Percentiles rank a stretch among this genome's conserved stretches.
These are phyloP conservation scores for Cercopithecus mona DNA, from an alignment of 2,113 vertebrate genomes.

Conservation along the genomic window DNA sequence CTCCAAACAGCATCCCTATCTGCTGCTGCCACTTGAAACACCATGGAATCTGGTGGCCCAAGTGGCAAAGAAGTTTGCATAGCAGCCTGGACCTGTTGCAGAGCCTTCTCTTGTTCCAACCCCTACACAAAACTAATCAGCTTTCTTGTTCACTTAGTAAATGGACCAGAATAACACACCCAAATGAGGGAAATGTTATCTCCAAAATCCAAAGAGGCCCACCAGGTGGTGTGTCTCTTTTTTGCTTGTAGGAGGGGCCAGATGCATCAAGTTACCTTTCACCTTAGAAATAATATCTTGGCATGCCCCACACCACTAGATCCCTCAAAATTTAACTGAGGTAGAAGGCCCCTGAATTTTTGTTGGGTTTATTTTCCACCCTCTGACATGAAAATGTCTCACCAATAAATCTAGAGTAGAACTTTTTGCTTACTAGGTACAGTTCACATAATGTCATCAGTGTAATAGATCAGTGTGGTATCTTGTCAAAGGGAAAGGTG, in stretches of 20 bases:
- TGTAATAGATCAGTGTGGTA: background rate
- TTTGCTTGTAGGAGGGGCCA: background rate
- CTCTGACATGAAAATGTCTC: background rate
- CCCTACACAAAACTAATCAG: background rate
- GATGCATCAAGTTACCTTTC: background rate
- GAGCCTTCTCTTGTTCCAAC: background rate
- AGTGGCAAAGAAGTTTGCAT: background rate
- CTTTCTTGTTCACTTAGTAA: background rate
- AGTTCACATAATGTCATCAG: background rate
- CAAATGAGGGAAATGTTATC: background rate
- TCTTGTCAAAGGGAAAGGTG: background rate
- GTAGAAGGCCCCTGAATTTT: background rate
- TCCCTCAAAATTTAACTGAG: background rate
- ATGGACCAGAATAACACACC: background rate
- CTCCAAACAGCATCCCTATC: background rate
- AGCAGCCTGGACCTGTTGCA: background rate
- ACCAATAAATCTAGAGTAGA: background rate
- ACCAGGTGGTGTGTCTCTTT: background rate
- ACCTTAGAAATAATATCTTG: background rate
- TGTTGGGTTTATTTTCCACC: background rate
- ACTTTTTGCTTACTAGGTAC: background rate
- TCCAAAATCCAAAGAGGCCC: background rate
- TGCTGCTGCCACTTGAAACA: background rate
- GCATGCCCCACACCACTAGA: background rate
- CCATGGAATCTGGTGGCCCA: background rate